These are phyloP conservation scores for Mythimna loreyi DNA, from an alignment of 2,888 invertebrate species.

Conservation along the genomic window DNA sequence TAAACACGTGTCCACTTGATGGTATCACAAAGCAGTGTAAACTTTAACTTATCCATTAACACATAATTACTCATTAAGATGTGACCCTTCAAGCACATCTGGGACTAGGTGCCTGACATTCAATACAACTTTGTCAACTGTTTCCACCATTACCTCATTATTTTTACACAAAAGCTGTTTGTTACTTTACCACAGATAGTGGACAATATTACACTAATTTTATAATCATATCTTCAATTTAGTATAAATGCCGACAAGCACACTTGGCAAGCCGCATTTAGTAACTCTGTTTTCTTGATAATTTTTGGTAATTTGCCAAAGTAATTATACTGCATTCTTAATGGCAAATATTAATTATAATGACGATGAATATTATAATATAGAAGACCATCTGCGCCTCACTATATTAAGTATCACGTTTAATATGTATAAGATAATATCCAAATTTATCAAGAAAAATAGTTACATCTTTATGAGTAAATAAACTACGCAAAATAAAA, in stretches of 20 bases:
- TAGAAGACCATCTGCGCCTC: constrained; percentile 30
- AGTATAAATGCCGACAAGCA: constrained; percentile 42
- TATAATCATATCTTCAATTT: constrained; percentile 40
- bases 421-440: constrained; percentile 30
- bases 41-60: constrained; percentile 9
- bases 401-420: constrained; percentile 20
- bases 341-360: constrained; percentile 35
- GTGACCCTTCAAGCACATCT: constrained; percentile 1
- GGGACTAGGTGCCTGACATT: constrained; percentile 16
- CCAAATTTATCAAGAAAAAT: constrained; percentile 59
- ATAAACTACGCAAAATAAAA: constrained; percentile 57
- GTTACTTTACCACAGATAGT: constrained; percentile 31
- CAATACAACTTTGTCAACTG: constrained; percentile 37
- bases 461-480: constrained; percentile 55
- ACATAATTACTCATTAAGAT: constrained; percentile 8
- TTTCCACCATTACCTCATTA: constrained; percentile 42
- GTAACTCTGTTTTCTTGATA: constrained; percentile 51
- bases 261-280: constrained; percentile 38
- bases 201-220: constrained; percentile 41
- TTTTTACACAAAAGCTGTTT: constrained; percentile 36
- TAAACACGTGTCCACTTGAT: constrained; percentile 27
- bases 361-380: constrained; percentile 29
- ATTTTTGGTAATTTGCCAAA: constrained; percentile 52
- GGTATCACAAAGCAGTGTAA: constrained; percentile 30
- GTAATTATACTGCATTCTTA: constrained; percentile 45